Base-by-base conservation (phyloP, 1,140 invertebrate species). In the Diachasma alloeum region DNA sequence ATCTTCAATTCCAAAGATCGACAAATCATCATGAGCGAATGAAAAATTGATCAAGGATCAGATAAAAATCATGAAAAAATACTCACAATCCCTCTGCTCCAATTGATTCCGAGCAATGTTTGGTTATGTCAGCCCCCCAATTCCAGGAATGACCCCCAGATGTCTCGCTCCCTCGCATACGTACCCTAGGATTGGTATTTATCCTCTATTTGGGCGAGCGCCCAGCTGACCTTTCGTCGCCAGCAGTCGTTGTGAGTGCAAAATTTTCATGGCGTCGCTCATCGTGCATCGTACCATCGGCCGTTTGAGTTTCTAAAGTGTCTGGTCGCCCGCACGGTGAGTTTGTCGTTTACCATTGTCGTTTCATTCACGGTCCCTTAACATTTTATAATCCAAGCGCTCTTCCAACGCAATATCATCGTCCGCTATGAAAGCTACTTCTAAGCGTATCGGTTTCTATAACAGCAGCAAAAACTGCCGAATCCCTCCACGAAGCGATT, bases 361-460 rank as follows among this genome's bases (percentile, higher is more conserved):
- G 76, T 80, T 83, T 78, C 76, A 79, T 81, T 79, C 73, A 78
- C 78, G 77, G 68, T 71, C 68, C 66, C 75, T 80, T 77, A 77
- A 81, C 79, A 78, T 53, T 77, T 79, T 59, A 63, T 53, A 44
- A 76, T 66, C 24, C 48, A 48, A 48, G 17, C 46, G 46, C 46
- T 48, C 4, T 48, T 48, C 9, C 36, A 42, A 42, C 9, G 39
- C 39, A n/a, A 53, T 19, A 53, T 53, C 17, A 15, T 53, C n/a
- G 48, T 46, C 44, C 1, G 3, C 10, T 46, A 46, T 46, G 44
- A 11, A 46, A 46, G 44, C 44, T 31, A 46, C 44, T 46, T 46
- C 11, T 2, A 46, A 46, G 10, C 44, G 10, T n/a, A 46, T 15
- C 44, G 59, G 24, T 63, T 59, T 59, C 53, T 59, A 59, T 59